Percentiles rank a stretch among this genome's conserved stretches.
phyloP scores from a whole-genome alignment of 1,140 invertebrate species.

The Brachionus paranguensis region DNA sequence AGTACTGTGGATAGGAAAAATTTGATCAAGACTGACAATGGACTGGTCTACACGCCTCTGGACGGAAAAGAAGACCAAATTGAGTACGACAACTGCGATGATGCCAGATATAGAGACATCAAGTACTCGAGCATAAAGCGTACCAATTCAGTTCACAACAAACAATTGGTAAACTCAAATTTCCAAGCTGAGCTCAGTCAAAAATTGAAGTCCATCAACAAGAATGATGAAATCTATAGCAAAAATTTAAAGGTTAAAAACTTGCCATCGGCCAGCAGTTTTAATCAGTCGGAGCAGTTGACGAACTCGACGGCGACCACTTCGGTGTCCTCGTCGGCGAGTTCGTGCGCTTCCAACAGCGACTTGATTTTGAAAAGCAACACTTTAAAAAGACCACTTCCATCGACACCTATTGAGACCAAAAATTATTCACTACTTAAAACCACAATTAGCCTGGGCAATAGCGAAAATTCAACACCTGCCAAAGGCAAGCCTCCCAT shows the following conservation, averaged over 20 bases:
- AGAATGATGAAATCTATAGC: conserved; percentile 30
- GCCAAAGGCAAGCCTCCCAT: background rate
- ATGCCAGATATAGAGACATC: background rate
- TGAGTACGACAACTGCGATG: conserved; percentile 17
- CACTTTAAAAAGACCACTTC: background rate
- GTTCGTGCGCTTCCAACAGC: conserved; percentile 18
- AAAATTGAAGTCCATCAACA: conserved; percentile 33
- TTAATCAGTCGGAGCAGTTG: conserved; percentile 20
- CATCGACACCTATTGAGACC: background rate
- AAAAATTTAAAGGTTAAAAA: conserved; percentile 36
- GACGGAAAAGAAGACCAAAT: conserved; percentile 9
- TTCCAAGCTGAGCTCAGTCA: conserved; percentile 31
- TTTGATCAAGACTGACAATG: conserved; percentile 36
- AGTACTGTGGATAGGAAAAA: conserved; percentile 12
- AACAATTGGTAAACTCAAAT: background rate
- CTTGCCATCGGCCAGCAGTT: background rate
- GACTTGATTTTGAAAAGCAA: conserved; percentile 11
- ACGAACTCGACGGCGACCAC: conserved; percentile 33
- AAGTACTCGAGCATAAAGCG: conserved; percentile 17
- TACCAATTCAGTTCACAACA: background rate
- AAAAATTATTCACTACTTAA: conserved; percentile 29
- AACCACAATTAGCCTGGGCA: background rate
- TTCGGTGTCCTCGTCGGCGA: conserved; percentile 15
- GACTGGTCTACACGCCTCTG: conserved; percentile 15
- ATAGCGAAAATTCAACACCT: background rate